phyloP scores from a whole-genome alignment of 2,888 invertebrate species.

The Escarpia spicata region DNA sequence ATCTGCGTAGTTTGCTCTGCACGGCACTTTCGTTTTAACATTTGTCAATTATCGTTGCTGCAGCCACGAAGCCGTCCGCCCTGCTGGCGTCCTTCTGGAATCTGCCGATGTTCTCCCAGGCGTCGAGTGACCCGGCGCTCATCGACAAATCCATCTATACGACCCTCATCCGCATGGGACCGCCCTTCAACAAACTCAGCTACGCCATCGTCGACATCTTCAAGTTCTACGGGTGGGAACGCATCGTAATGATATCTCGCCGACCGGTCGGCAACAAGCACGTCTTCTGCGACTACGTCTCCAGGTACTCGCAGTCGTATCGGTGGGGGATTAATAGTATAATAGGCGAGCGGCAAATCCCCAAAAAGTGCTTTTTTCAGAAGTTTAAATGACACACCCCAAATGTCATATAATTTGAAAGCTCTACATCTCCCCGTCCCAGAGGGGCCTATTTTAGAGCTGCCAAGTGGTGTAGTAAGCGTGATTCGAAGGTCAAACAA shows the following conservation, averaged over 20 bases:
- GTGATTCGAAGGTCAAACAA: too few relatives aligned
- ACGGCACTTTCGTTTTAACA: too few relatives aligned
- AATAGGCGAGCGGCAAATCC: too few relatives aligned
- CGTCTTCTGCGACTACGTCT: slow-evolving; percentile 55
- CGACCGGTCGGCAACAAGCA: slow-evolving; percentile 25
- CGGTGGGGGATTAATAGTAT: too few relatives aligned
- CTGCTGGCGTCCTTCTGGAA: slow-evolving; percentile 54
- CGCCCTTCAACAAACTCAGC: slow-evolving; percentile 43
- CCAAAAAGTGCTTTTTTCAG: too few relatives aligned
- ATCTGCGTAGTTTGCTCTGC: too few relatives aligned
- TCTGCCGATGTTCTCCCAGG: slow-evolving; percentile 53
- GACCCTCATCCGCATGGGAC: slow-evolving; percentile 51
- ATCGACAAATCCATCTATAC: slow-evolving; percentile 49
- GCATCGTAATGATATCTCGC: slow-evolving; percentile 46
- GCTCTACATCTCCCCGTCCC: too few relatives aligned
- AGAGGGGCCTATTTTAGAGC: too few relatives aligned
- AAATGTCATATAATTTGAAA: too few relatives aligned
- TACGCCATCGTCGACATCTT: slow-evolving; percentile 31
- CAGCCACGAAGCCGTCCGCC: slow-evolving; percentile 51
- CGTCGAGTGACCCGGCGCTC: slow-evolving; percentile 50
- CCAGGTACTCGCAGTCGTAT: slow-evolving; percentile 31
- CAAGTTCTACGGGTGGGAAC: slow-evolving; percentile 45
- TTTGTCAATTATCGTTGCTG: slow-evolving; percentile 18
- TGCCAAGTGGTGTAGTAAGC: too few relatives aligned
- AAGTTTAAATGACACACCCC: too few relatives aligned